Conservation (phyloP, 2,888 invertebrate species). For the Leptinotarsa rubiginosa region DNA sequence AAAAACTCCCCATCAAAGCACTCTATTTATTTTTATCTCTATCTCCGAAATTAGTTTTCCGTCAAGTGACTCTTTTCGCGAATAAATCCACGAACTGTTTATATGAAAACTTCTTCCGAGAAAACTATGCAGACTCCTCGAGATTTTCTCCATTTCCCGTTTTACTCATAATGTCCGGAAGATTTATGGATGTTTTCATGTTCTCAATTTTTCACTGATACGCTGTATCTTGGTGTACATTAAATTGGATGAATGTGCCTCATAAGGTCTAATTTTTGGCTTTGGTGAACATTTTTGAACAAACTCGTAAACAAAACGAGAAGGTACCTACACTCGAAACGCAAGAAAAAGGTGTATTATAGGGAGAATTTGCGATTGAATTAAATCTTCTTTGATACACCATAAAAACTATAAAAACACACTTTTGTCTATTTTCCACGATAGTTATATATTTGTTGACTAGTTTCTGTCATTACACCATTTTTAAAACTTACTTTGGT, state of each 20-base stretch:
- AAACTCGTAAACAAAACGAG: constrained; percentile 2
- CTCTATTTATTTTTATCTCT: constrained; percentile 12
- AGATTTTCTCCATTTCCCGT: constrained; percentile 33
- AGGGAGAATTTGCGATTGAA: too few species aligned
- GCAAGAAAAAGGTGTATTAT: too few species aligned
- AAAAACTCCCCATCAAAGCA: constrained; percentile 17
- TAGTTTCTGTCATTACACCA: too few species aligned
- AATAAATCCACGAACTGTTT: constrained; percentile 9
- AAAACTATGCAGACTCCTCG: constrained; percentile 17
- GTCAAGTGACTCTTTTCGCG: constrained; percentile 1
- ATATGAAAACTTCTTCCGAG: constrained; percentile 7
- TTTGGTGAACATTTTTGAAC: not conserved
- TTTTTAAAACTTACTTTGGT: too few species aligned
- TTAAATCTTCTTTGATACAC: too few species aligned
- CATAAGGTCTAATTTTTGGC: not conserved
- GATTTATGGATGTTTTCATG: constrained; percentile 35
- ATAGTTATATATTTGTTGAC: too few species aligned
- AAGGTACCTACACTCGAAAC: not conserved
- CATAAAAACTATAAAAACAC: too few species aligned
- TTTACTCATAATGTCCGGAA: constrained; percentile 26
- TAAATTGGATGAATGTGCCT: constrained; percentile 3
- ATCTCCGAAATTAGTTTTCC: constrained; percentile 17
- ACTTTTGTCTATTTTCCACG: too few species aligned
- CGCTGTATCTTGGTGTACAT: constrained; percentile 9
- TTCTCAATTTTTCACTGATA: constrained; percentile 24